Base-by-base conservation (phyloP, 1,140 invertebrate species). In the Oryzaephilus surinamensis region DNA sequence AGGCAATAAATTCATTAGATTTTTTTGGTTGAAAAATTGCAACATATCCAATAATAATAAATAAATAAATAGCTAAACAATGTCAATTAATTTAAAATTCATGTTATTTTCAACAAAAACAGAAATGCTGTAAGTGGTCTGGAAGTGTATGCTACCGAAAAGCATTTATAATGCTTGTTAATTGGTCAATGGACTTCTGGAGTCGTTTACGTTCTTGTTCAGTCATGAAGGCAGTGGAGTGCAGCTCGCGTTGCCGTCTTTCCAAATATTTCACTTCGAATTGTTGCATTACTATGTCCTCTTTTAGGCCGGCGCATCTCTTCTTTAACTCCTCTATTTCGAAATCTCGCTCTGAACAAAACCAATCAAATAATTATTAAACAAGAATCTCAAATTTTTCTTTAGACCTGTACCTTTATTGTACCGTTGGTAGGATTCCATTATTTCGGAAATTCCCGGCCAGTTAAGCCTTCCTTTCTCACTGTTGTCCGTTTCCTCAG, bases 341-440 rank as follows among this genome's bases (percentile, higher is more conserved):
- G 11, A 30, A 21, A 10, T 27, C 30, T 21, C 41, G 38, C 32
- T 51, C 50, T 51, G 28, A 30, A 45, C 5, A 32, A 18, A 20
- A 20, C 19, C 19, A 20, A 20, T 8, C 4, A 20, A 20, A 20
- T 5, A 20, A 20, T 5, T 5, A 8, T 20, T 5, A 20, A 20
- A 20, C 19, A 20, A 20, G n/a, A n/a, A n/a, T n/a, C n/a, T n/a
- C n/a, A n/a, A n/a, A n/a, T n/a, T n/a, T n/a, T n/a, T n/a, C n/a
- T n/a, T n/a, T n/a, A n/a, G n/a, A n/a, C n/a, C n/a, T n/a, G n/a
- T 33, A 58, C 55, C 55, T 51, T 50, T 48, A 17, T 41, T 38
- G 44, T 51, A 52, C 40, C 29, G 38, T 10, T 51, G 42, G 31
- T 58, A 58, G 5, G 48, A 49, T 24, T 50, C 41, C 32, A 54